Evolutionary conservation across 1,140 invertebrate genomes (phyloP).

Genomic region (Drosophila biarmipes): DNA sequence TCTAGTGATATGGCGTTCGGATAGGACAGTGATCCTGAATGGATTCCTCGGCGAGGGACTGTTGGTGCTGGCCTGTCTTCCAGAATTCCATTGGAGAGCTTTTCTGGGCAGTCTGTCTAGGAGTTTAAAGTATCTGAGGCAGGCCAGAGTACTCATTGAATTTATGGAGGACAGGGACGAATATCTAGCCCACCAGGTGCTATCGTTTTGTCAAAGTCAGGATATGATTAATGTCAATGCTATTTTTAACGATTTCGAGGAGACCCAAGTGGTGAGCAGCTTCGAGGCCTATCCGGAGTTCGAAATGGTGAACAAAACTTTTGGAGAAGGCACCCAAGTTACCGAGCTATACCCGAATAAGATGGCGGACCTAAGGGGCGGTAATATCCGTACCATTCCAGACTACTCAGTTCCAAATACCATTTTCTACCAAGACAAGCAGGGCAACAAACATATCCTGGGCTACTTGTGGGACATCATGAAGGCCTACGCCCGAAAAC

Average conservation of each 20-base stretch:
- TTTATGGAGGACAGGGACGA: conserved; percentile 15
- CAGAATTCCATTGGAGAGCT: conserved; percentile 33
- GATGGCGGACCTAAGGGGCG: conserved; percentile 23
- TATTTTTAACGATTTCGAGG: conserved; percentile 25
- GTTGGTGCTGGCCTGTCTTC: conserved; percentile 48
- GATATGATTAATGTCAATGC: conserved; percentile 46
- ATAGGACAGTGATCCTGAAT: background rate
- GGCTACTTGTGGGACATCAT: conserved; percentile 66
- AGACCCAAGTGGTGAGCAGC: conserved; percentile 18
- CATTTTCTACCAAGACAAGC: conserved; percentile 41
- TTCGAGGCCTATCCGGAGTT: conserved; percentile 42
- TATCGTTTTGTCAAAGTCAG: conserved; percentile 30
- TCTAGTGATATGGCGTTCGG: conserved; percentile 35
- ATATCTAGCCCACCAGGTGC: conserved; percentile 4
- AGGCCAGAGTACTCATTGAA: conserved; percentile 54
- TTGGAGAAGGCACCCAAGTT: background rate
- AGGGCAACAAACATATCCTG: conserved; percentile 24
- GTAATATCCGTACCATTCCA: conserved; percentile 42
- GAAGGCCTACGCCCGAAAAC: conserved; percentile 30
- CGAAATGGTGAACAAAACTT: conserved; percentile 9
- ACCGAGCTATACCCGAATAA: conserved; percentile 48
- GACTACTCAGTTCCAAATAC: conserved; percentile 68
- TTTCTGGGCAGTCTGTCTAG: conserved; percentile 8
- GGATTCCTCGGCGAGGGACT: conserved; percentile 20
- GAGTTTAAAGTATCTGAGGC: conserved; percentile 34